These are phyloP conservation scores for Phasianus colchicus DNA, from an alignment of 2,113 vertebrate species.

Conservation along the genomic window DNA sequence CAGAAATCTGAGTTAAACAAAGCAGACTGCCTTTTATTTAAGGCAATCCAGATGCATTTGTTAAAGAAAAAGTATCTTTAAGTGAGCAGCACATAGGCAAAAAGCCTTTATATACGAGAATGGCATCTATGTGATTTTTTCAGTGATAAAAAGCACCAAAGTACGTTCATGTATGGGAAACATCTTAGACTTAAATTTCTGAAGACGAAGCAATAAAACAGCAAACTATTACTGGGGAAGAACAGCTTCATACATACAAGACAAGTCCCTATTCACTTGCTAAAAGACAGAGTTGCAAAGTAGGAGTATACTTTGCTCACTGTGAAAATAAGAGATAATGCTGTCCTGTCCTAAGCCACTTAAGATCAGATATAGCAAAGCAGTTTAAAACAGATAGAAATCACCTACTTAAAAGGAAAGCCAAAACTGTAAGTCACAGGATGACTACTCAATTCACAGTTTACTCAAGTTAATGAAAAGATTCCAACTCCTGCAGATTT, in stretches of 20 bases:
- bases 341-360: not conserved
- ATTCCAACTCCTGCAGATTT: conserved; percentile 31
- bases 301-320: not conserved
- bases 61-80: not conserved
- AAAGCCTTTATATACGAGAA: fast-evolving
- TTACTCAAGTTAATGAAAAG: conserved; percentile 37
- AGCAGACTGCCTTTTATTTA: not conserved
- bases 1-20: not conserved
- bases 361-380: not conserved
- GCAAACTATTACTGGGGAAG: not conserved
- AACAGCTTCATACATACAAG: not conserved
- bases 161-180: not conserved
- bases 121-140: not conserved
- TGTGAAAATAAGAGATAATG: not conserved
- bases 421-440: not conserved
- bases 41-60: not conserved
- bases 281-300: not conserved
- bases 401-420: not conserved
- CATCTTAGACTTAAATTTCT: not conserved
- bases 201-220: not conserved
- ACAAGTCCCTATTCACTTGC: not conserved
- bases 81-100: not conserved
- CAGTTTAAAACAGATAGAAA: not conserved
- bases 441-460: conserved; percentile 24
- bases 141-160: not conserved